Evolutionary conservation across 2,113 vertebrate genomes (phyloP), one percentile per base, ranked within the genome.

Genomic region (Acrocephalus arundinaceus): DNA sequence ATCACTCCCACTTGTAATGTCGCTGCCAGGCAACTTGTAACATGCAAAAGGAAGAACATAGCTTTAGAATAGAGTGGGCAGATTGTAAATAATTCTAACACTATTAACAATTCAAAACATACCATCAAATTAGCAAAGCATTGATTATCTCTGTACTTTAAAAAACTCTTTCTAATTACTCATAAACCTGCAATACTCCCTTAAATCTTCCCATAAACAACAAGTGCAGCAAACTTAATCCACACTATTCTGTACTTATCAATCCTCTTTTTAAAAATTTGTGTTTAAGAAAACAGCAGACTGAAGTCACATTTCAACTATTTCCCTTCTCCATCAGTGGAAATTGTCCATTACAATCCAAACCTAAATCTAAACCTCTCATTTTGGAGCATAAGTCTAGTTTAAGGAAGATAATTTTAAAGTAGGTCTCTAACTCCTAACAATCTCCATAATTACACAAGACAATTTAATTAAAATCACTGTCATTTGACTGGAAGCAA

Each of bases 1-100:
- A 95, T 99, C 99, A 74, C 99, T 99, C 92, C 99, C 98, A 91
- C 99, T 99, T 87, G 99, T 98, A 81, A 99, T 98, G 96, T 99
- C 99, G 95, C 99, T 99, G 96, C 99, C 99, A 78, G 99, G 99
- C 95, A 99, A 97, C 99, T 99, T 97, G 87, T 30, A 93, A 67
- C 9, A 82, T 77, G 75, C 83, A 96, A 95, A 58, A 94, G 87
- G 94, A 82, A 76, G 48, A 88, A 75, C 63, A 88, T 65, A 85
- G 91, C 87, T 74, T 95, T 43, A 97, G 78, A 93, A 86, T 46
- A 73, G 41, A n/a, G 84, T 4, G 92, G 63, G 55, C 71, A 91
- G 88, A 77, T 52, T 65, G 62, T 28, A 85, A 85, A 83, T 86
- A 59, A 83, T 83, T 94, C 9, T 73, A 74, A 49, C 25, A 35